Evolutionary conservation across 2,113 vertebrate genomes (phyloP).

Genomic region (Petromus typicus): DNA sequence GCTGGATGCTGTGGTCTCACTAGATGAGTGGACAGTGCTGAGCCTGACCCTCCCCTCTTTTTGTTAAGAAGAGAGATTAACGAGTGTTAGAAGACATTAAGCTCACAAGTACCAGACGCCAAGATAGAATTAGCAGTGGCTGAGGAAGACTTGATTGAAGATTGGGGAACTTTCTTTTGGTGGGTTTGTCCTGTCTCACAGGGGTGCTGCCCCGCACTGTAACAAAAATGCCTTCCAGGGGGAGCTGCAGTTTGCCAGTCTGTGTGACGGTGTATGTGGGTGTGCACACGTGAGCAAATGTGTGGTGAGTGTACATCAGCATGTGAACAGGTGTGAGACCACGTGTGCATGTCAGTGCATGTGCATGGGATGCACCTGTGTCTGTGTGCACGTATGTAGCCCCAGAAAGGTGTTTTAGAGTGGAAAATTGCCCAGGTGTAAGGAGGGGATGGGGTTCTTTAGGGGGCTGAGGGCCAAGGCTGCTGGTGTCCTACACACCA

Average conservation of each 20-base stretch:
- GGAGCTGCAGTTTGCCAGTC: neutral
- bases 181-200: neutral
- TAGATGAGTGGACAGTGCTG: neutral
- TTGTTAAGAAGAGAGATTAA: neutral
- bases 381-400: neutral
- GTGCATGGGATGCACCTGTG: neutral
- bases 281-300: neutral
- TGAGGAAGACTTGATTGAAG: constrained; percentile 27
- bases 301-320: neutral
- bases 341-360: neutral
- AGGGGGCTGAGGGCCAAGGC: neutral
- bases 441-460: rapidly evolving
- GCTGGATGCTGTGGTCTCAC: neutral
- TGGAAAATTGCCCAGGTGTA: neutral
- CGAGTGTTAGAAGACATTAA: neutral
- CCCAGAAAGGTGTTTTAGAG: neutral
- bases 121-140: neutral
- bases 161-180: neutral
- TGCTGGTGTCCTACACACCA: too few species aligned
- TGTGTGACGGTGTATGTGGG: neutral
- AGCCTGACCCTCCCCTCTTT: neutral
- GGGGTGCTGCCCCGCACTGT: neutral
- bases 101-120: neutral
- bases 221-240: neutral
- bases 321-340: neutral